These are phyloP conservation scores for Labeo rohita DNA, from an alignment of 2,113 vertebrate genomes.

Conservation along the genomic window DNA sequence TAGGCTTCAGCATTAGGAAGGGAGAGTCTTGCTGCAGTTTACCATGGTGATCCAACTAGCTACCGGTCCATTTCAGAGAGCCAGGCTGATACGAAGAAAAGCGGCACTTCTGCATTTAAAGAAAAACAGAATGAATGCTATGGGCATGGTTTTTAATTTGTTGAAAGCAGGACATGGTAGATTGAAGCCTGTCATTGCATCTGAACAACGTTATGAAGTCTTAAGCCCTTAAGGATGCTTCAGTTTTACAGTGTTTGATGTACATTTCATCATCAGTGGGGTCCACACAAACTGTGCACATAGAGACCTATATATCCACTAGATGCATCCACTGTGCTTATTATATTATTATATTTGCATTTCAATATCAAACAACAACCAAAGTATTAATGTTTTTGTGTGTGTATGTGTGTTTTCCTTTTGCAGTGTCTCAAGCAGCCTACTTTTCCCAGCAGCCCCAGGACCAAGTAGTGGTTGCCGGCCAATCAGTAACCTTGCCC, in stretches of 20 bases:
- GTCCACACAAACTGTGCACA: not conserved
- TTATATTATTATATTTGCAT: conserved; percentile 4
- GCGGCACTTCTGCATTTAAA: not conserved
- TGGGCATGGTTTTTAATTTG: conserved; percentile 14
- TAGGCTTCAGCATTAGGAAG: conserved; percentile 37
- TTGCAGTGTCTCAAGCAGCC: conserved; percentile 76
- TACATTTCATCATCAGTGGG: not conserved
- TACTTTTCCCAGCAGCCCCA: conserved; percentile 90
- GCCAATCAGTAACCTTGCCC: conserved; percentile 84
- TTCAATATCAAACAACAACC: not conserved
- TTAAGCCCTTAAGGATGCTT: not conserved
- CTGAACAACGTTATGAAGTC: not conserved
- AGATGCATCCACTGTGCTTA: not conserved
- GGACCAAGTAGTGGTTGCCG: conserved; percentile 83
- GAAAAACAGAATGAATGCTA: not conserved
- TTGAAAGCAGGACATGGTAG: not conserved
- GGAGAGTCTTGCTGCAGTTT: conserved; percentile 27
- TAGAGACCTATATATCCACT: not conserved
- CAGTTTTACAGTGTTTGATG: not conserved
- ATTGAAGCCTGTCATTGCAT: not conserved
- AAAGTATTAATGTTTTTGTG: conserved; percentile 2
- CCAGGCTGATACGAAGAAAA: not conserved
- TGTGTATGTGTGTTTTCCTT: conserved; percentile 5
- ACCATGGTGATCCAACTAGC: not conserved
- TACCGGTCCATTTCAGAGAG: not conserved